Conservation (phyloP, 2,888 invertebrate species). For the Heliconius ismenius region DNA sequence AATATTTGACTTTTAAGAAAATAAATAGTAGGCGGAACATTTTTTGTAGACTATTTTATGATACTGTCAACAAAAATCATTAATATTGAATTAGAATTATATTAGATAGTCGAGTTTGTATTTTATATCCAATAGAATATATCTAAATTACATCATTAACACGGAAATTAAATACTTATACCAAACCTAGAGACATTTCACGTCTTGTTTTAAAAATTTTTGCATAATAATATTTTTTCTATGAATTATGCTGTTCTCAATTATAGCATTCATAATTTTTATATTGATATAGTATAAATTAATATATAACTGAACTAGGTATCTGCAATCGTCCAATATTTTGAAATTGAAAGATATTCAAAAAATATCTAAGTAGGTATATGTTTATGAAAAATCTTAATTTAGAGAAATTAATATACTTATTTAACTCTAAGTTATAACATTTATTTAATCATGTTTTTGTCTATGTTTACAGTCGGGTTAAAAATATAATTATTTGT, state of each 20-base stretch:
- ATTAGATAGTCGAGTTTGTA: background rate
- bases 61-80: background rate
- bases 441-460: too few species aligned
- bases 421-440: too few species aligned
- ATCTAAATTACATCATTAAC: constrained; percentile 1
- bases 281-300: background rate
- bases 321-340: background rate
- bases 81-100: background rate
- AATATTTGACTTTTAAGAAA: background rate
- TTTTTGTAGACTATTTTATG: background rate
- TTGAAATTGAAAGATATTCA: background rate
- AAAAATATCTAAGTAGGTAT: too few species aligned
- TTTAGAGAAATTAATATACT: too few species aligned
- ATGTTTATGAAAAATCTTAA: too few species aligned
- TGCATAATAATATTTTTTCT: constrained; percentile 3
- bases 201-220: background rate
- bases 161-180: constrained; percentile 1
- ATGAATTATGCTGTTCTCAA: background rate
- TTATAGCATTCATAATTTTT: background rate
- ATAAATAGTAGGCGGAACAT: background rate
- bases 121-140: constrained; percentile 1
- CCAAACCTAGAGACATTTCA: background rate
- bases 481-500: background rate
- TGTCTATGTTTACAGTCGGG: background rate
- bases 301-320: too few species aligned